Conservation (phyloP, 2,797 vertebrate genomes). For the Crocodylus rhombifer region DNA sequence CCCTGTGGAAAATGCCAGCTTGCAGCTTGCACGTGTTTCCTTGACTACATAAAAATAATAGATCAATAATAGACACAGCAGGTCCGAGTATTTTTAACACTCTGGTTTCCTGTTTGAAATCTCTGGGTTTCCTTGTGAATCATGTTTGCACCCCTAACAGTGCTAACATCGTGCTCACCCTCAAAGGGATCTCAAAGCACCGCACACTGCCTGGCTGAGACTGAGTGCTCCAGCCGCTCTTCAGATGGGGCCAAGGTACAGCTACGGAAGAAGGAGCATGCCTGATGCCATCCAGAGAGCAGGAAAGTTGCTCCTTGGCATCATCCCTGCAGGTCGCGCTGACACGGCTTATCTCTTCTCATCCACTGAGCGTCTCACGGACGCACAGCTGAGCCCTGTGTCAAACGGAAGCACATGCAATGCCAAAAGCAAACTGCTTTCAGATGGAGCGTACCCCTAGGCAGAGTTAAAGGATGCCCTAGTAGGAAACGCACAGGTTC, state of each 20-base stretch:
- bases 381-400: background rate
- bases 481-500: background rate
- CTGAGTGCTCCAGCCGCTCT: no score
- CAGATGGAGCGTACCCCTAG: background rate
- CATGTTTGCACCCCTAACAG: no score
- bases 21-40: no score
- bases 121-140: no score
- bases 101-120: no score
- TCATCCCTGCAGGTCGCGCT: background rate
- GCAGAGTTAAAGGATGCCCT: background rate
- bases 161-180: no score
- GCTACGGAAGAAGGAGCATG: background rate
- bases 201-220: no score
- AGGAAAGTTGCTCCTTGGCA: background rate
- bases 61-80: no score
- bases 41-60: no score
- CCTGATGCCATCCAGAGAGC: background rate
- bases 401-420: background rate
- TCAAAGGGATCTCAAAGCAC: no score
- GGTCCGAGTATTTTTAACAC: no score
- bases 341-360: background rate
- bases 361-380: background rate
- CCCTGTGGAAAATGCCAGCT: no score
- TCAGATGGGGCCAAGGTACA: background rate
- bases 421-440: background rate